Evolutionary conservation across 2,113 vertebrate species (phyloP).

Genomic region (Pomatostomus ruficeps): DNA sequence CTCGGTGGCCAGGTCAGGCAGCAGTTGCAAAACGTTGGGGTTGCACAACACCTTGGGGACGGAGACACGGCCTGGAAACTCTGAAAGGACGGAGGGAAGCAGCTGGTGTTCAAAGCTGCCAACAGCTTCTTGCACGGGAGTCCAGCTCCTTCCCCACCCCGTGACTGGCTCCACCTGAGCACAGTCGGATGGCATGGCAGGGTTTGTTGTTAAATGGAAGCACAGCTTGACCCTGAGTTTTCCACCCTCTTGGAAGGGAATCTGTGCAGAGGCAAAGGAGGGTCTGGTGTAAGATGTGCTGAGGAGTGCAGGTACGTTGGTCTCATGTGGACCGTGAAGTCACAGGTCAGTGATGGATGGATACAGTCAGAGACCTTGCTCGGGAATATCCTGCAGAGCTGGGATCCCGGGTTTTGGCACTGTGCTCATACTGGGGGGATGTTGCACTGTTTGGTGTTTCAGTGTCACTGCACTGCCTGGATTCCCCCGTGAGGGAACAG

Average conservation of each 20-base stretch:
- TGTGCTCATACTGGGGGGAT: not conserved
- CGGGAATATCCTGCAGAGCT: not conserved
- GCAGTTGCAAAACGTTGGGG: not conserved
- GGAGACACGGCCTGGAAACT: not conserved
- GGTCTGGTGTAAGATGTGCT: not conserved
- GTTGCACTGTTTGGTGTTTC: not conserved
- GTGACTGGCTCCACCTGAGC: not conserved
- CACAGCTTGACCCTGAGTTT: not conserved
- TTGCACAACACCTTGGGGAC: not conserved
- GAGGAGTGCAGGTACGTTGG: not conserved
- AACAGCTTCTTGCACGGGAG: not conserved
- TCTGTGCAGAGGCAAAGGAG: not conserved
- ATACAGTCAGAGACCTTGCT: not conserved
- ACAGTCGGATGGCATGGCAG: accelerated
- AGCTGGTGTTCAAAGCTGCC: not conserved
- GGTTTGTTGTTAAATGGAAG: not conserved
- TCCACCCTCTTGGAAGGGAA: not conserved
- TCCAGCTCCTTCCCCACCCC: not conserved
- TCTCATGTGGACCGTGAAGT: not conserved
- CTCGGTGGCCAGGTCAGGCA: not conserved
- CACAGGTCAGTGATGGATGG: not conserved
- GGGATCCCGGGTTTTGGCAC: not conserved
- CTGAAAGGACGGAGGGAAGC: not conserved
- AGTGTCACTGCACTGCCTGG: not conserved
- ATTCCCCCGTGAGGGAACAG: not conserved